These are phyloP conservation scores for Paratrypauchen microcephalus DNA, from an alignment of 2,797 vertebrate genomes.

Conservation along the genomic window DNA sequence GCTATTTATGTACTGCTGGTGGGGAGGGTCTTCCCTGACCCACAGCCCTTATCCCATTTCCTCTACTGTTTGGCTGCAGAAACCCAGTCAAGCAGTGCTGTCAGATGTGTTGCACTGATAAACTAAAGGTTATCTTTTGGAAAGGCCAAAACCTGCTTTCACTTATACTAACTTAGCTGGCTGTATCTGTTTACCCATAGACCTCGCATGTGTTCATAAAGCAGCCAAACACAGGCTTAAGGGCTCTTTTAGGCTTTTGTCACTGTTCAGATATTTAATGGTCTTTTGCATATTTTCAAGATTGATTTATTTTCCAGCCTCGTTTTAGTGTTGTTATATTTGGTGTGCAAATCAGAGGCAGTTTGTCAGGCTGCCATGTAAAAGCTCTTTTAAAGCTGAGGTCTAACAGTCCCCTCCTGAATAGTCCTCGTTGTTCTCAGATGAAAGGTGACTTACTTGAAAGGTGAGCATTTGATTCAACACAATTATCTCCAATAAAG, in stretches of 20 bases:
- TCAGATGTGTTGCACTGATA: slow-evolving; percentile 9
- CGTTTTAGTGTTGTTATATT: background rate
- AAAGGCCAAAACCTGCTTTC: slow-evolving; percentile 16
- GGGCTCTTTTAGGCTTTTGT: background rate
- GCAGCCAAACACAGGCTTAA: background rate
- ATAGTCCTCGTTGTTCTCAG: slow-evolving; percentile 64
- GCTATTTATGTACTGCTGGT: background rate
- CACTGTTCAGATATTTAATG: background rate
- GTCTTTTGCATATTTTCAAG: slow-evolving; percentile 8
- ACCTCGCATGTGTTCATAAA: background rate
- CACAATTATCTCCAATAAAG: slow-evolving; percentile 69
- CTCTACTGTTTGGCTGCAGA: slow-evolving; percentile 5
- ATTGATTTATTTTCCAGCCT: slow-evolving; percentile 7
- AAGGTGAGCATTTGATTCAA: slow-evolving; percentile 57
- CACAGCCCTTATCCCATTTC: slow-evolving; percentile 3
- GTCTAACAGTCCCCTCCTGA: slow-evolving; percentile 33
- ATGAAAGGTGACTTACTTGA: slow-evolving; percentile 57
- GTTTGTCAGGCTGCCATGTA: slow-evolving; percentile 21
- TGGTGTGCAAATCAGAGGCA: slow-evolving; percentile 26
- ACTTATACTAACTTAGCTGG: slow-evolving; percentile 8
- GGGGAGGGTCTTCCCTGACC: slow-evolving; percentile 1
- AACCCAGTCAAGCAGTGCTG: slow-evolving; percentile 8
- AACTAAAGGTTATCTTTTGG: slow-evolving; percentile 13
- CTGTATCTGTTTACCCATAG: slow-evolving; percentile 5
- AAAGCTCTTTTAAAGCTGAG: slow-evolving; percentile 24